Conservation (phyloP, 2,888 invertebrate species). For the Macaria notata region DNA sequence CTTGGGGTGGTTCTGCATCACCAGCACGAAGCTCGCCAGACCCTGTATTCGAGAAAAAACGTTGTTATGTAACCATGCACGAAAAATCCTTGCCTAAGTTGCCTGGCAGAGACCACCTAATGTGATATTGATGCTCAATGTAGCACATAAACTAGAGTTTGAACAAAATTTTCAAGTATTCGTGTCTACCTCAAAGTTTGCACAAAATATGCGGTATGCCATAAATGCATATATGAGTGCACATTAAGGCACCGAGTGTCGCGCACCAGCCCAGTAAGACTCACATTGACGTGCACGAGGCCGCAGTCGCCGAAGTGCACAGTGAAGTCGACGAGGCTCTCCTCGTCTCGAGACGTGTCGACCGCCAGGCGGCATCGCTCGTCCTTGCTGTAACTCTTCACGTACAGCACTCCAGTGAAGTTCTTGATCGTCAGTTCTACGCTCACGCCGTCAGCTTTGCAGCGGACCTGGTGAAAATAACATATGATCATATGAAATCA, state of each 20-base stretch:
- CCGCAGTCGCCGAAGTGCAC: constrained; percentile 96
- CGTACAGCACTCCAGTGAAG: constrained; percentile 95
- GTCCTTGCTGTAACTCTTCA: constrained; percentile 97
- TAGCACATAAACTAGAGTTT: too few relatives aligned
- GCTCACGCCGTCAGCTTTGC: constrained; percentile 95
- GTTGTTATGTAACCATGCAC: too few relatives aligned
- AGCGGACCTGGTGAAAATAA: constrained; percentile 89
- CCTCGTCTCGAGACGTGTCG: constrained; percentile 87
- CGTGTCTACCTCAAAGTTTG: too few relatives aligned
- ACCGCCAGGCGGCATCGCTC: constrained; percentile 93
- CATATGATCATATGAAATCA: background rate
- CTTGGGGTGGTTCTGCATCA: constrained; percentile 98
- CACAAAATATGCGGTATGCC: too few relatives aligned
- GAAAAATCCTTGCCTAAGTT: too few relatives aligned
- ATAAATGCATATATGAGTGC: too few relatives aligned
- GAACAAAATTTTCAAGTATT: too few relatives aligned
- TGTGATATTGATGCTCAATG: too few relatives aligned
- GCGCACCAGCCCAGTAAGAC: too few relatives aligned
- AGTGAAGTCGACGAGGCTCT: constrained; percentile 89
- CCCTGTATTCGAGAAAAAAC: constrained; percentile 83
- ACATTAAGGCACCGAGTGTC: too few relatives aligned
- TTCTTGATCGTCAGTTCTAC: constrained; percentile 91
- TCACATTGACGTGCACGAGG: constrained; percentile 93
- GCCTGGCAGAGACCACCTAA: too few relatives aligned
- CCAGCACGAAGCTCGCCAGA: constrained; percentile 95